Percentiles rank a stretch among this genome's conserved stretches.
These are phyloP conservation scores for Bombus cullumanus DNA, from an alignment of 1,140 invertebrate species.

Conservation along the genomic window DNA sequence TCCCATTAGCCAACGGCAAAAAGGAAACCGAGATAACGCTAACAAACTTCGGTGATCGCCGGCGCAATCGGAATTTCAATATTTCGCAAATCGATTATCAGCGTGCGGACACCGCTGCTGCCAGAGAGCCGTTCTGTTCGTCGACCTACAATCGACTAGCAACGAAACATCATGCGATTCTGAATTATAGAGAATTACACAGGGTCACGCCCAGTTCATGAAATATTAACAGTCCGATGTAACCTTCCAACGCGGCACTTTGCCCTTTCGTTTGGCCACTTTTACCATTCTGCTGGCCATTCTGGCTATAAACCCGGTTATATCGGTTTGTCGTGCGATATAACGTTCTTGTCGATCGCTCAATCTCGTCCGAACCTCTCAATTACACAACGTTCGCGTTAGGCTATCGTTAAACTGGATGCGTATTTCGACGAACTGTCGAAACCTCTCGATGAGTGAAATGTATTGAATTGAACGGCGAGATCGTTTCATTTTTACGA, in stretches of 20 bases:
- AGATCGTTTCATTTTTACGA: too few relatives aligned
- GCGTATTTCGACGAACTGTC: too few relatives aligned
- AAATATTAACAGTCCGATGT: slow-evolving; percentile 63
- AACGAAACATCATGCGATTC: slow-evolving; percentile 32
- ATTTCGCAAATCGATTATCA: slow-evolving; percentile 61
- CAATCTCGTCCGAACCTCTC: background rate
- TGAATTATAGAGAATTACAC: slow-evolving; percentile 66
- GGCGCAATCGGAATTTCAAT: slow-evolving; percentile 52
- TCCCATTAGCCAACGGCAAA: slow-evolving; percentile 42
- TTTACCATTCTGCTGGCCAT: background rate
- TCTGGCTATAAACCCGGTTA: background rate
- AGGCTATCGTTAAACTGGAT: too few relatives aligned
- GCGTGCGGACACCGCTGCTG: background rate
- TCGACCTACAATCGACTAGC: background rate
- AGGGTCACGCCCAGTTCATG: slow-evolving; percentile 46
- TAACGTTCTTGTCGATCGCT: too few relatives aligned
- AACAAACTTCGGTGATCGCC: slow-evolving; percentile 38
- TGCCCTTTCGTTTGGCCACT: background rate
- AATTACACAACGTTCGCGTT: background rate
- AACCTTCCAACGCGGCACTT: background rate
- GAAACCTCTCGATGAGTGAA: too few relatives aligned
- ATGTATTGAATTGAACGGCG: too few relatives aligned
- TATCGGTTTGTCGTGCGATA: background rate
- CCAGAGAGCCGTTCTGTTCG: background rate
- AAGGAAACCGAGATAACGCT: slow-evolving; percentile 43